Evolutionary conservation across 2,888 invertebrate genomes (phyloP).

Genomic region (Drosophila monieri): DNA sequence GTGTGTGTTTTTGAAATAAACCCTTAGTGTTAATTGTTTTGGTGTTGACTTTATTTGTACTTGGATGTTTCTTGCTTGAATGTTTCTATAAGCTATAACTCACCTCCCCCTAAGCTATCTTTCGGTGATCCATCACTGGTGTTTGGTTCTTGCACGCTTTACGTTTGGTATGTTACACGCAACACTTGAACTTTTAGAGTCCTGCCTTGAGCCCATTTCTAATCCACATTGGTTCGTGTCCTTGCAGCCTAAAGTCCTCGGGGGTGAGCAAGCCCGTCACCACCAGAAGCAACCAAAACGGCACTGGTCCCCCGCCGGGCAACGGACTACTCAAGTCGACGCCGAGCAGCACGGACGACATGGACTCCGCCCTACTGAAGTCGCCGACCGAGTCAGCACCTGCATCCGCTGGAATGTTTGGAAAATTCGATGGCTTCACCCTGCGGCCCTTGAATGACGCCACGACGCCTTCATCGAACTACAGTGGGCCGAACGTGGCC

Average conservation of each 20-base stretch:
- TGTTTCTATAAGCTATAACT: background rate
- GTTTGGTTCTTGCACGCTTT: slow-evolving; percentile 25
- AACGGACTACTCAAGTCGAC: slow-evolving; percentile 85
- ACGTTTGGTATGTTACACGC: slow-evolving; percentile 37
- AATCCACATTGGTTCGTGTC: slow-evolving; percentile 11
- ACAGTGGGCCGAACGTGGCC: slow-evolving; percentile 85
- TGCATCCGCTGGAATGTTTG: slow-evolving; percentile 89
- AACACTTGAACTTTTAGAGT: slow-evolving; percentile 4
- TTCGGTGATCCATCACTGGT: slow-evolving; percentile 1
- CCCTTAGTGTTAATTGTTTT: slow-evolving; percentile 21
- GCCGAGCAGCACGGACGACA: slow-evolving; percentile 88
- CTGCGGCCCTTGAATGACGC: slow-evolving; percentile 84
- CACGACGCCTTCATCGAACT: slow-evolving; percentile 76
- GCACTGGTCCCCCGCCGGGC: slow-evolving; percentile 56
- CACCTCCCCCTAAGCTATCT: slow-evolving; percentile 1
- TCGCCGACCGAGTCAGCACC: slow-evolving; percentile 85
- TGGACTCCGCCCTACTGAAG: slow-evolving; percentile 88
- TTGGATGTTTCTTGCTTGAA: background rate
- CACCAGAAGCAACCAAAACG: slow-evolving; percentile 55
- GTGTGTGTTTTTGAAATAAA: slow-evolving; percentile 17
- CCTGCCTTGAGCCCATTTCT: background rate
- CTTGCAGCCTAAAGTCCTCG: slow-evolving; percentile 81
- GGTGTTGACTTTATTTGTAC: slow-evolving; percentile 43
- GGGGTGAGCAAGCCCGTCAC: slow-evolving; percentile 68
- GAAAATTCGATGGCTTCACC: slow-evolving; percentile 94